Conservation (phyloP, 2,113 vertebrate genomes). For the Megalops atlanticus region DNA sequence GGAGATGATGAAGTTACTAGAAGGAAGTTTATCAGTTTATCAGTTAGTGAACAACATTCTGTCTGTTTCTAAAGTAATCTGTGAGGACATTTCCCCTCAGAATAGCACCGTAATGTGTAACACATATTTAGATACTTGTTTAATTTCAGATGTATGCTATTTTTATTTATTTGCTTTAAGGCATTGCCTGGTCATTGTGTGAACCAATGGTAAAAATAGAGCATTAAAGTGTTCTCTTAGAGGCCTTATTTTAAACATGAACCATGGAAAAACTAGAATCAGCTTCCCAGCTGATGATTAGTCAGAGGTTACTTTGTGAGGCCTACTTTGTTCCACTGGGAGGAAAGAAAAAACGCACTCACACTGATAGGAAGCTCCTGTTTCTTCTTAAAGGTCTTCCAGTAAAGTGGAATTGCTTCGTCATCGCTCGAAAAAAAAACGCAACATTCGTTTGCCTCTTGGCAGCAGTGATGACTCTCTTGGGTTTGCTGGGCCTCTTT, state of each 20-base stretch:
- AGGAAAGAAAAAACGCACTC: slow-evolving; percentile 36
- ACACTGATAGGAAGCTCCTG: slow-evolving; percentile 11
- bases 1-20: too few relatives aligned
- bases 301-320: slow-evolving; percentile 42
- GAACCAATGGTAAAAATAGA: too few relatives aligned
- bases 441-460: slow-evolving; percentile 32
- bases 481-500: slow-evolving; percentile 6
- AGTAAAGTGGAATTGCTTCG: slow-evolving; percentile 35
- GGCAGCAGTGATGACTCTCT: not conserved
- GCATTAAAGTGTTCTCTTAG: too few relatives aligned
- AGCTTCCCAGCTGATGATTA: slow-evolving; percentile 31
- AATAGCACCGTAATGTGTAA: too few relatives aligned
- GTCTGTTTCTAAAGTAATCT: too few relatives aligned
- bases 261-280: slow-evolving; percentile 39
- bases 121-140: too few relatives aligned
- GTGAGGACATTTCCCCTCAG: too few relatives aligned
- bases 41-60: too few relatives aligned
- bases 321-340: slow-evolving; percentile 41
- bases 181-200: too few relatives aligned
- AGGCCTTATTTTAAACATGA: not conserved
- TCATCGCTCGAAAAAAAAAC: slow-evolving; percentile 41
- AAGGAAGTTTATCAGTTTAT: too few relatives aligned
- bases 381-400: slow-evolving; percentile 25
- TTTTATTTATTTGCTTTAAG: too few relatives aligned
- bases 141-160: too few relatives aligned